Evolutionary conservation across 2,797 vertebrate genomes (phyloP).

Genomic region (Onychomys leucogaster): DNA sequence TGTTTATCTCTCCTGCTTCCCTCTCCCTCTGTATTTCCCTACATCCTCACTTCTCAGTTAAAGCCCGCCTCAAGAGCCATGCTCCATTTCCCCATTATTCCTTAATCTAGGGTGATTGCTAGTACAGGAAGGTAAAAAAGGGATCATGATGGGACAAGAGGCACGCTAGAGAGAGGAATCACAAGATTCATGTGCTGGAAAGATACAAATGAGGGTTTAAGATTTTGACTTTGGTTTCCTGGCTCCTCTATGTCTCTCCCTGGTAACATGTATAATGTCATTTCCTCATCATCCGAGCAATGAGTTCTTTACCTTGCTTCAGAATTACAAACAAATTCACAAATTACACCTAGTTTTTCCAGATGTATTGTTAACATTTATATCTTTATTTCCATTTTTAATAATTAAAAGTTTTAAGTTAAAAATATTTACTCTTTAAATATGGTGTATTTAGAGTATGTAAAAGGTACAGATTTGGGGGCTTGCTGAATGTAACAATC

Average conservation of each 20-base stretch:
- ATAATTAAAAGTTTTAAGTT: neutral
- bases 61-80: neutral
- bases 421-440: neutral
- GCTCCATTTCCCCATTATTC: neutral
- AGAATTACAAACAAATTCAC: neutral
- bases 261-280: neutral
- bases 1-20: neutral
- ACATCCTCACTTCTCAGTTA: neutral
- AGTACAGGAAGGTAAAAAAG: neutral
- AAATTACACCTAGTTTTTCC: neutral
- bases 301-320: neutral
- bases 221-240: neutral
- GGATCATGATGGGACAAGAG: neutral
- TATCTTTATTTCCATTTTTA: neutral
- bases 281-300: neutral
- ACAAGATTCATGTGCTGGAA: neutral
- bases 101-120: neutral
- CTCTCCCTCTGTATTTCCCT: neutral
- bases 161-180: neutral
- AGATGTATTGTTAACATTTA: neutral
- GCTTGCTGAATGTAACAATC: neutral
- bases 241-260: neutral
- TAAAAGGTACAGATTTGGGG: neutral
- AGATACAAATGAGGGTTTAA: neutral
- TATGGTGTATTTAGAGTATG: neutral